Evolutionary conservation across 2,113 vertebrate species (phyloP).

Genomic region (Polypterus bichir): DNA sequence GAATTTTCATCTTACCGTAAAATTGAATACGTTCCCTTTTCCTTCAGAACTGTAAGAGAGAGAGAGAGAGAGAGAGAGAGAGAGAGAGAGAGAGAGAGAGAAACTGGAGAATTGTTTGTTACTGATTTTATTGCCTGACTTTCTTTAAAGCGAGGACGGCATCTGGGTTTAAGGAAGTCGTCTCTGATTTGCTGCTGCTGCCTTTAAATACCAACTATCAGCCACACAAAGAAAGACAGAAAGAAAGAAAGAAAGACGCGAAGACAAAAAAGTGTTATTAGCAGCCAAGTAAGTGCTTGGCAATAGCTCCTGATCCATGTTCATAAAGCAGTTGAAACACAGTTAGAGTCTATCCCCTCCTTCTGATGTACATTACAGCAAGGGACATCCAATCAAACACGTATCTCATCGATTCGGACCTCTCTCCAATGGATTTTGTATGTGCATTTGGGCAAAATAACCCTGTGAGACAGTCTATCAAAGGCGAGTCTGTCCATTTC

Average conservation of each 20-base stretch:
- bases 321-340: conserved; percentile 49
- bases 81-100: conserved; percentile 28
- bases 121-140: conserved; percentile 33
- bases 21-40: conserved; percentile 42
- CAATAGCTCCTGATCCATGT: conserved; percentile 51
- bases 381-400: conserved; percentile 87
- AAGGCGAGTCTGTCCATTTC: conserved; percentile 38
- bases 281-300: conserved; percentile 57
- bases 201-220: conserved; percentile 54
- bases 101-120: conserved; percentile 22
- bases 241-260: too few relatives aligned
- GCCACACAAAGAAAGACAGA: conserved; percentile 32
- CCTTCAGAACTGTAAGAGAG: conserved; percentile 32
- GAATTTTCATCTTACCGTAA: conserved; percentile 50
- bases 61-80: conserved; percentile 21
- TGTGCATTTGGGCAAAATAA: conserved; percentile 49
- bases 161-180: conserved; percentile 34
- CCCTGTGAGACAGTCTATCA: conserved; percentile 36
- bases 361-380: conserved; percentile 62
- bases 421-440: conserved; percentile 47
- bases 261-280: conserved; percentile 33
- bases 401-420: conserved; percentile 76
- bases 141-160: conserved; percentile 27
- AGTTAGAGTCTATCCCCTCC: conserved; percentile 46
- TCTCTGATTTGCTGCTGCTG: conserved; percentile 43